Base-by-base conservation (phyloP, 2,888 invertebrate genomes). In the Keiferia lycopersicella region DNA sequence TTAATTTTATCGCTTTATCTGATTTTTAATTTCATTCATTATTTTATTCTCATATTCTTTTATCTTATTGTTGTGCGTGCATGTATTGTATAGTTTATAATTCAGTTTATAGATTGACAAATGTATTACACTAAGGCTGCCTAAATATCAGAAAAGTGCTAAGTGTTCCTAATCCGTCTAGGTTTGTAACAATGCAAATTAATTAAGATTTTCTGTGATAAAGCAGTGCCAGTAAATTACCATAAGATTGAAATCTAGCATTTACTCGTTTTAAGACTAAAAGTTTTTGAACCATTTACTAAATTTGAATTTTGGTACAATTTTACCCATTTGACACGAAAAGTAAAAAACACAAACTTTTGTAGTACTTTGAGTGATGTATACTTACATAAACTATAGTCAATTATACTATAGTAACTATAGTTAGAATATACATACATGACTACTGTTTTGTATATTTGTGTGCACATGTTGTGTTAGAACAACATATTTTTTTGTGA, bases 161-260 rank as follows among this genome's bases (percentile, higher is more conserved):
- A 34, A 34, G 34, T 34, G 34, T 34, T 34, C 34, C 34, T 34
- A 34, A 34, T 7, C 1, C 34, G 30, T n/a, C 2, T n/a, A 16
- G 34, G 16, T 56, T 59, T 59, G 4, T 39, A 22, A 59, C 38
- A 59, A 41, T 59, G 41, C 59, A 50, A 66, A 53, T 14, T 18
- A 18, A 22, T 53, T 48, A 48, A 48, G 22, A 68, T 4, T 45
- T 75, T 77, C 85, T 87, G 87, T 87, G 87, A 87, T 86, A 87
- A 69, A 66, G 64, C 75, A 79, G 86, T 86, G 86, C 87, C 87
- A 86, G 83, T 82, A 67, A 71, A 75, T 70, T 79, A 77, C 68
- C 66, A 18, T 50, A 34, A 34, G 34, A 26, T 65, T 68, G 48
- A 57, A 26, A 66, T 68, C 65, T 70, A 75, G 70, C 64, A 68